Evolutionary conservation across 2,797 vertebrate genomes (phyloP).

Genomic region (Sebastes alutus): DNA sequence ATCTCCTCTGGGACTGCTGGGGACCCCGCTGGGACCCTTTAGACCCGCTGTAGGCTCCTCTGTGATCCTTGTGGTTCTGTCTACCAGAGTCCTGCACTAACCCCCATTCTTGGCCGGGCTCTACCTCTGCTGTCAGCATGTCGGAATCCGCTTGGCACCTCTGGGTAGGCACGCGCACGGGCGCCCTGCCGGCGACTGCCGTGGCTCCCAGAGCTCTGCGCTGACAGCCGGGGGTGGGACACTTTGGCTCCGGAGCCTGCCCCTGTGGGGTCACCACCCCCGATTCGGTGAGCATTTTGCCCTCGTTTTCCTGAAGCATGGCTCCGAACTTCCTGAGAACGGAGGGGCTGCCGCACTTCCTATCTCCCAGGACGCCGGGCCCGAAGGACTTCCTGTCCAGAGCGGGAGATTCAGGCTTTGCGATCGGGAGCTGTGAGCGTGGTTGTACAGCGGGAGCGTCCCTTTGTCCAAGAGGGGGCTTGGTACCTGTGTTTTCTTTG

Average conservation of each 20-base stretch:
- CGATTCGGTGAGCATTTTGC: slow-evolving; percentile 79
- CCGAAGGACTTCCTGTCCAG: slow-evolving; percentile 73
- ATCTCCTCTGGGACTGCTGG: slow-evolving; percentile 58
- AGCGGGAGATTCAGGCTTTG: slow-evolving; percentile 56
- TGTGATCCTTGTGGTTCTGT: slow-evolving; percentile 69
- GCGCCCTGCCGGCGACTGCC: slow-evolving; percentile 58
- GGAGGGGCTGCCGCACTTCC: slow-evolving; percentile 76
- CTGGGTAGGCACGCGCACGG: slow-evolving; percentile 73
- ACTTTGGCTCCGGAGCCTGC: slow-evolving; percentile 64
- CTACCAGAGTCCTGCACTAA: slow-evolving; percentile 56
- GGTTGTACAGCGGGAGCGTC: slow-evolving; percentile 81
- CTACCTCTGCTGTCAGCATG: slow-evolving; percentile 73
- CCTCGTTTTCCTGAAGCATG: slow-evolving; percentile 81
- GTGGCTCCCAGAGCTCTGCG: slow-evolving; percentile 72
- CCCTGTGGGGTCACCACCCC: slow-evolving; percentile 75
- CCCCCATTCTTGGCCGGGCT: slow-evolving; percentile 69
- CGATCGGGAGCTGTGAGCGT: slow-evolving; percentile 81
- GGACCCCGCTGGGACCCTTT: slow-evolving; percentile 62
- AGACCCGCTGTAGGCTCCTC: slow-evolving; percentile 49
- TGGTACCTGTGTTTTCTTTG: slow-evolving; percentile 72
- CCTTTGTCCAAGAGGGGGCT: slow-evolving; percentile 79
- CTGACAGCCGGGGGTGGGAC: slow-evolving; percentile 78
- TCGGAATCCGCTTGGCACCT: slow-evolving; percentile 83
- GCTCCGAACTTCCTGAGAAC: slow-evolving; percentile 80
- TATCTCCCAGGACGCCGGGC: slow-evolving; percentile 65